Evolutionary conservation across 1,140 invertebrate species (phyloP).

Genomic region (Elysia chlorotica): DNA sequence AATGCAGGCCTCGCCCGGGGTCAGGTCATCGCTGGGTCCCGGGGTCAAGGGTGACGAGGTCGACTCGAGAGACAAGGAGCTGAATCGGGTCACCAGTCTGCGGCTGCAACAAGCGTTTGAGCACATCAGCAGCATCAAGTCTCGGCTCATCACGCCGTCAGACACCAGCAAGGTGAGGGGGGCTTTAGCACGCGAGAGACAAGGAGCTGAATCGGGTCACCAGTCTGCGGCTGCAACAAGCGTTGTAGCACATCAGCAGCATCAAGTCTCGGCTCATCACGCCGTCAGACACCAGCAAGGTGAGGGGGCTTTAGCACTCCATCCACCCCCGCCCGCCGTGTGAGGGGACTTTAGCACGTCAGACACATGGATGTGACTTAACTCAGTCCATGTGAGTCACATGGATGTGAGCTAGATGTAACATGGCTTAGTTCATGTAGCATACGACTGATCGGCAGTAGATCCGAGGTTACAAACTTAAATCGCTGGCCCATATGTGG

Average conservation of each 20-base stretch:
- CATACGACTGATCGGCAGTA: no score
- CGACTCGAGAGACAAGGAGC: conserved; percentile 9
- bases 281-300: conserved; percentile 19
- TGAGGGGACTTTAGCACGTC: no score
- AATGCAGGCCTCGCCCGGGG: neutral
- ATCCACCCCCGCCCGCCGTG: neutral
- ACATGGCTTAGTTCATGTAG: no score
- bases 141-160: conserved; percentile 16
- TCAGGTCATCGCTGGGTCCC: neutral
- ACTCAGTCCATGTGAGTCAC: no score
- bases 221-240: conserved; percentile 28
- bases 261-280: conserved; percentile 27
- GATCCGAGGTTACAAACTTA: no score
- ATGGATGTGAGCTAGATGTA: no score
- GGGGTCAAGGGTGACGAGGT: conserved; percentile 12
- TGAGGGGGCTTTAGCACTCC: neutral
- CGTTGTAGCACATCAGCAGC: conserved; percentile 27
- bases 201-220: conserved; percentile 27
- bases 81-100: conserved; percentile 28
- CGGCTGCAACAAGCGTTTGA: conserved; percentile 28
- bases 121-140: conserved; percentile 30
- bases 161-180: conserved; percentile 22
- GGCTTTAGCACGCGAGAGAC: no score
- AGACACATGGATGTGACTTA: no score
- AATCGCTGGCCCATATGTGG: no score